Evolutionary conservation across 2,888 invertebrate species (phyloP).

Genomic region (Drosophila antonietae): DNA sequence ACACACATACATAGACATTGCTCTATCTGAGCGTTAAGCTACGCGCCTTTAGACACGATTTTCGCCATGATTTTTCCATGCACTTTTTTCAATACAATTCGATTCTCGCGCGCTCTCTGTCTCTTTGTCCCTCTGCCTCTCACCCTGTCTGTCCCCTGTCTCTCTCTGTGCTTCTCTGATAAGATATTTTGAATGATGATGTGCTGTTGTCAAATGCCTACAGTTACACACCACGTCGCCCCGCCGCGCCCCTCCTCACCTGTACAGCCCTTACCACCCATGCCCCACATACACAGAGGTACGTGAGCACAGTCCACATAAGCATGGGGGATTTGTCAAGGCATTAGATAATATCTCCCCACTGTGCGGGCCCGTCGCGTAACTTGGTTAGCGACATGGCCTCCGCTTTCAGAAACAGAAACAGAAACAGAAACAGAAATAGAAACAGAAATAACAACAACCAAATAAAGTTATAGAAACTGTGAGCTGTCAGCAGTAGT

Average conservation of each 20-base stretch:
- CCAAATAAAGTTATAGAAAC: conserved; percentile 32
- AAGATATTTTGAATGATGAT: conserved; percentile 82
- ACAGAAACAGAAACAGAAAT: conserved; percentile 12
- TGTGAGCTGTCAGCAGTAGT: conserved; percentile 14
- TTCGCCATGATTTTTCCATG: conserved; percentile 65
- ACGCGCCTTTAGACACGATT: conserved; percentile 61
- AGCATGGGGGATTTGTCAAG: conserved; percentile 71
- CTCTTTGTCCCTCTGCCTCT: not conserved
- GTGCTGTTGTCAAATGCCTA: conserved; percentile 74
- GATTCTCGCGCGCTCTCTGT: conserved; percentile 21
- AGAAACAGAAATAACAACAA: conserved; percentile 10
- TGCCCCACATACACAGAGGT: conserved; percentile 9
- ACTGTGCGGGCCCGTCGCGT: conserved; percentile 56
- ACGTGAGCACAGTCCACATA: conserved; percentile 31
- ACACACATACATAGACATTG: conserved; percentile 4
- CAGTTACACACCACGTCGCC: conserved; percentile 33
- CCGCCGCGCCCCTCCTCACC: not conserved
- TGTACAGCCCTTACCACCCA: not conserved
- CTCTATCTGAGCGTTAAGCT: conserved; percentile 39
- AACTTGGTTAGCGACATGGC: conserved; percentile 58
- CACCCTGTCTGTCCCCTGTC: conserved; percentile 14
- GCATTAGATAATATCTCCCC: conserved; percentile 72
- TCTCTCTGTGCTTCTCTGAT: conserved; percentile 50
- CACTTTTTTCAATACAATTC: conserved; percentile 62
- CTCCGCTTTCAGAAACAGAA: conserved; percentile 31